Conservation (phyloP, 2,797 vertebrate genomes). For the Gephyroberyx darwinii region DNA sequence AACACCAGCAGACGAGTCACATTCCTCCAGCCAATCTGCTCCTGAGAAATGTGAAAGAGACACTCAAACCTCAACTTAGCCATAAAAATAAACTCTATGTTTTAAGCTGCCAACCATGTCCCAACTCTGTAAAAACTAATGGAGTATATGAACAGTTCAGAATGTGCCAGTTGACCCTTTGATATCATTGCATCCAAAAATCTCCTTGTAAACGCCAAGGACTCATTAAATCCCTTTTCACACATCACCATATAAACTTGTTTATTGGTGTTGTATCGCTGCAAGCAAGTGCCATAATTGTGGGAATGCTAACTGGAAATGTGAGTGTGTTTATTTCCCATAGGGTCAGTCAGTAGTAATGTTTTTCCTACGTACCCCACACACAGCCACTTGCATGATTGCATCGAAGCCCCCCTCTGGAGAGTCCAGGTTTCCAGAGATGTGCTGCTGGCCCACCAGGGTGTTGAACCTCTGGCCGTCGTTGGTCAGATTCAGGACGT, state of each 20-base stretch:
- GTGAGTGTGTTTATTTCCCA: slow-evolving; percentile 12
- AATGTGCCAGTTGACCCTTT: slow-evolving; percentile 21
- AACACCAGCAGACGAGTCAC: slow-evolving; percentile 97
- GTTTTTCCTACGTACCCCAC: slow-evolving; percentile 84
- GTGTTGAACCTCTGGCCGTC: slow-evolving; percentile 89
- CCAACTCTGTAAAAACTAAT: not conserved
- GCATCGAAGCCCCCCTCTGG: slow-evolving; percentile 98
- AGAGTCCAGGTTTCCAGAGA: slow-evolving; percentile 98
- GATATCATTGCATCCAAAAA: slow-evolving; percentile 37
- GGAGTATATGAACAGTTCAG: slow-evolving; percentile 1
- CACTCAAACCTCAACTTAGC: not conserved
- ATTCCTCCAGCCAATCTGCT: slow-evolving; percentile 96
- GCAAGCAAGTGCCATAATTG: slow-evolving; percentile 3
- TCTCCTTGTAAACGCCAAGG: slow-evolving; percentile 23
- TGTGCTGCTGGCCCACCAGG: slow-evolving; percentile 94
- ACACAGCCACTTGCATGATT: slow-evolving; percentile 99
- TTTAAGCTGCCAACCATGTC: not conserved
- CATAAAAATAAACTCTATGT: not conserved
- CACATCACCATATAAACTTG: slow-evolving; percentile 43
- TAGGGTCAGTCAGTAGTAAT: not conserved
- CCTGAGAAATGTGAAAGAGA: slow-evolving; percentile 75
- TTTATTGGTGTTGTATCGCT: slow-evolving; percentile 33
- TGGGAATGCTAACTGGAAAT: slow-evolving; percentile 32
- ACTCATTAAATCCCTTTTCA: slow-evolving; percentile 51
- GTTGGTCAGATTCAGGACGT: slow-evolving; percentile 91